Percentiles rank a stretch among this genome's conserved stretches.
Conservation (phyloP, 2,888 invertebrate genomes). For the Drosophila algonquin region DNA sequence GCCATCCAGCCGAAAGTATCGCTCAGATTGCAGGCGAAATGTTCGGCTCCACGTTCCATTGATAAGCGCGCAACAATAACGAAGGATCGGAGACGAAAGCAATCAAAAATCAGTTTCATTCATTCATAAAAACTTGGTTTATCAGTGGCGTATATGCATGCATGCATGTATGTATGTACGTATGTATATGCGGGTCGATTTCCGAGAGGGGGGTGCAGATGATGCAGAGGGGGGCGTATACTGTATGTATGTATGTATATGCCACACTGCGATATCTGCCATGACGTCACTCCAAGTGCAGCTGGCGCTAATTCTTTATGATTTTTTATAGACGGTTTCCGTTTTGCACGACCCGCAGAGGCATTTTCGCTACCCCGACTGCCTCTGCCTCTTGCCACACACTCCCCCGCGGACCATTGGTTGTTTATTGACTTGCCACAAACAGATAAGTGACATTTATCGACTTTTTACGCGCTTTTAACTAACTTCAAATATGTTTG, state of each 20-base stretch:
- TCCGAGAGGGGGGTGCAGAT: slow-evolving; percentile 37
- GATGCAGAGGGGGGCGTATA: slow-evolving; percentile 8
- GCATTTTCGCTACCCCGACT: slow-evolving; percentile 6
- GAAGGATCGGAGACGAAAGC: slow-evolving; percentile 57
- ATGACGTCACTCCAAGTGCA: slow-evolving; percentile 73
- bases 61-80: slow-evolving; percentile 56
- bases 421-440: slow-evolving; percentile 60
- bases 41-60: slow-evolving; percentile 44
- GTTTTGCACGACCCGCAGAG: slow-evolving; percentile 38
- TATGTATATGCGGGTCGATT: slow-evolving; percentile 25
- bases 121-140: slow-evolving; percentile 71
- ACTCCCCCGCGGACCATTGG: not conserved
- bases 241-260: not conserved
- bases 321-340: slow-evolving; percentile 44
- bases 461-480: slow-evolving; percentile 79
- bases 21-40: slow-evolving; percentile 45
- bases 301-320: slow-evolving; percentile 67
- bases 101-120: slow-evolving; percentile 73
- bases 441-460: slow-evolving; percentile 80
- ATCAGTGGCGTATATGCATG: slow-evolving; percentile 44
- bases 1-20: slow-evolving; percentile 24
- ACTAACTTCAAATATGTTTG: slow-evolving; percentile 78
- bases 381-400: slow-evolving; percentile 19
- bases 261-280: slow-evolving; percentile 35
- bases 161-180: not conserved